A percentile compares a stretch with the other conserved stretches of the same genome.
Evolutionary conservation across 1,140 invertebrate genomes (phyloP).

Genomic region (Metopolophium dirhodum): DNA sequence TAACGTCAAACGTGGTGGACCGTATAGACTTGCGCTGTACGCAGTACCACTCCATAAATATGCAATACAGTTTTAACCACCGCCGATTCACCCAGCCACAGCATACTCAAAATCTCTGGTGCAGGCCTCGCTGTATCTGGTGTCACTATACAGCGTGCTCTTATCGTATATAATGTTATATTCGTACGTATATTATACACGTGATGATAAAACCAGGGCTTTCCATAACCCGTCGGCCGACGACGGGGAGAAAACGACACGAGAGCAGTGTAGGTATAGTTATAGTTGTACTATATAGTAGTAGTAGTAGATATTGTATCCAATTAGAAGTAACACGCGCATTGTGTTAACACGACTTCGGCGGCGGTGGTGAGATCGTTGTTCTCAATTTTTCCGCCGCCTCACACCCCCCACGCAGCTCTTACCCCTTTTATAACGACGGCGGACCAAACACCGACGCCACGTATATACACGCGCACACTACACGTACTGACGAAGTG

Average conservation of each 20-base stretch:
- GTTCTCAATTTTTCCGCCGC: constrained; percentile 20
- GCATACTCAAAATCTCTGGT: neutral
- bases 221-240: neutral
- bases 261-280: neutral
- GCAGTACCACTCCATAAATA: neutral
- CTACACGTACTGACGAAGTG: neutral
- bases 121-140: neutral
- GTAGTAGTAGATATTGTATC: constrained; percentile 16
- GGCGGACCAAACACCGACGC: neutral
- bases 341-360: constrained; percentile 2
- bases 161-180: neutral
- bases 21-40: too few relatives aligned
- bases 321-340: constrained; percentile 34
- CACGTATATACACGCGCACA: neutral
- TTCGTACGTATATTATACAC: neutral
- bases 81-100: too few relatives aligned
- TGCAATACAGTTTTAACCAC: neutral
- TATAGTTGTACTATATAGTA: neutral
- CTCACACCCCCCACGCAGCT: neutral
- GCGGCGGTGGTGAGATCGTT: neutral
- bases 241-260: neutral
- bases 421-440: neutral
- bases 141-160: neutral
- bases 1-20: too few relatives aligned
- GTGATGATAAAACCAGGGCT: neutral